These are phyloP conservation scores for Gracilinanus agilis DNA, from an alignment of 2,113 vertebrate species.

Conservation along the genomic window DNA sequence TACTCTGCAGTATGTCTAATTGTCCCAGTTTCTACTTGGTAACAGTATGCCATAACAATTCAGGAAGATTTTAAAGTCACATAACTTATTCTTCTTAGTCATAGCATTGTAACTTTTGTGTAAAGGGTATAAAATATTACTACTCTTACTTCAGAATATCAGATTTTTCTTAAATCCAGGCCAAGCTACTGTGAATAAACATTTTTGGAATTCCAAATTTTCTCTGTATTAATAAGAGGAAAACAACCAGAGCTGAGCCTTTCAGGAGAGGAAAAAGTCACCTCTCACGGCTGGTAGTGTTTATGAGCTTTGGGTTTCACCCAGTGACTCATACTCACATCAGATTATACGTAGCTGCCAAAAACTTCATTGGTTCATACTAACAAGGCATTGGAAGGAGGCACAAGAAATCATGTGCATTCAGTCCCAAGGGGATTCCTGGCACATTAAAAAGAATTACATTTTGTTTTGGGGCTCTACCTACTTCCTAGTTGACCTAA, in stretches of 20 bases:
- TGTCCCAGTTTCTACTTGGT: neutral
- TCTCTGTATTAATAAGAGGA: neutral
- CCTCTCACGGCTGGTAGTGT: neutral
- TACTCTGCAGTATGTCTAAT: neutral
- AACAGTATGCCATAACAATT: neutral
- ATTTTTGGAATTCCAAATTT: constrained; percentile 23
- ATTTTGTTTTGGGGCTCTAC: constrained; percentile 69
- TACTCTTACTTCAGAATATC: neutral
- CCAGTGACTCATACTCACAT: constrained; percentile 43
- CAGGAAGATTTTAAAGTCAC: neutral
- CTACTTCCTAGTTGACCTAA: constrained; percentile 78
- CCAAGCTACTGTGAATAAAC: constrained; percentile 29
- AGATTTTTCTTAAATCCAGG: constrained; percentile 7
- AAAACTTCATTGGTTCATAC: neutral
- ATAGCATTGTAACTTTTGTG: neutral
- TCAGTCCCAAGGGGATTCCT: constrained; percentile 17
- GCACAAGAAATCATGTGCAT: neutral
- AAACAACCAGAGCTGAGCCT: neutral
- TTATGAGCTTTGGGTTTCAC: neutral
- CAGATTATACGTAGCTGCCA: constrained; percentile 5
- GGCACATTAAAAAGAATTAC: constrained; percentile 69
- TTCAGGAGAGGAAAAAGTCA: neutral
- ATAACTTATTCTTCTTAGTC: constrained; percentile 19
- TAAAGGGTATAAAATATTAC: neutral
- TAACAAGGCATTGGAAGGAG: constrained; percentile 12